Percentiles rank a stretch among this genome's conserved stretches.
These are phyloP conservation scores for Eueremaeus valkanovi DNA, from an alignment of 2,888 invertebrate species.

Conservation along the genomic window DNA sequence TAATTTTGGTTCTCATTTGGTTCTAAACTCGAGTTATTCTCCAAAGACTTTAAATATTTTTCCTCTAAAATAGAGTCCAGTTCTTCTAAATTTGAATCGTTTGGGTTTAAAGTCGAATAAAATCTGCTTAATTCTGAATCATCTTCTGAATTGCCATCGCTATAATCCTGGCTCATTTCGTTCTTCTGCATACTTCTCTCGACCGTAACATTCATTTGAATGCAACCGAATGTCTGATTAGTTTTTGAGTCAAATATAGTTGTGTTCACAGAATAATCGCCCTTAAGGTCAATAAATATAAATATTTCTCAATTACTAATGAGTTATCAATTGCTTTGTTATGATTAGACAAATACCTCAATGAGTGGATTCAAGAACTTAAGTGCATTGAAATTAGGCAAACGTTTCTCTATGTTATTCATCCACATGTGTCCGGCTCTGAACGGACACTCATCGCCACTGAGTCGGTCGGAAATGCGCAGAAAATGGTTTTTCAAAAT, in stretches of 20 bases:
- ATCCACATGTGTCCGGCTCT: too few relatives aligned
- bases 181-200: not conserved
- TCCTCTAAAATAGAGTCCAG: not conserved
- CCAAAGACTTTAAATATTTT: not conserved
- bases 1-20: too few relatives aligned
- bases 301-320: not conserved
- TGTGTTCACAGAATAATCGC: not conserved
- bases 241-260: not conserved
- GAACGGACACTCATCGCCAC: too few relatives aligned
- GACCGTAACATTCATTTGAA: not conserved
- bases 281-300: not conserved
- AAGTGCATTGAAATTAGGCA: too few relatives aligned
- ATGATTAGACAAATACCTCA: not conserved
- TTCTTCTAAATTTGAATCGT: not conserved
- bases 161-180: not conserved
- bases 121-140: not conserved
- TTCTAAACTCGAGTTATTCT: too few relatives aligned
- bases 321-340: not conserved
- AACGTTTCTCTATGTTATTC: too few relatives aligned
- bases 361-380: too few relatives aligned
- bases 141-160: not conserved
- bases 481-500: too few relatives aligned
- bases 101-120: not conserved
- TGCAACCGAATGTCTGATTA: not conserved
- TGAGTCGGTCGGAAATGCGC: too few relatives aligned